These are phyloP conservation scores for Drosophila arawakana DNA, from an alignment of 1,140 invertebrate genomes.

Conservation along the genomic window DNA sequence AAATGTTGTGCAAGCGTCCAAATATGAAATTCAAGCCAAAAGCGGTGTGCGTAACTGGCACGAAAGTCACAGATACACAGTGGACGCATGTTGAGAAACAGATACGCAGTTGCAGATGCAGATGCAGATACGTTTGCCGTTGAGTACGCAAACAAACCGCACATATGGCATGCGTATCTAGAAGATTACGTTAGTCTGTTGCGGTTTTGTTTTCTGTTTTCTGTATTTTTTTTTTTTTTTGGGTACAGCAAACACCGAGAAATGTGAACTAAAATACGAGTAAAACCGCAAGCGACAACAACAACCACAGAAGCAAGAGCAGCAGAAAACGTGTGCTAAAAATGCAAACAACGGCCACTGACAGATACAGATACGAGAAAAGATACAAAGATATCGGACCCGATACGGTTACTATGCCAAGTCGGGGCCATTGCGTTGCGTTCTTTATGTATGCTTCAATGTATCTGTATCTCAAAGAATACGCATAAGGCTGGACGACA, in stretches of 20 bases:
- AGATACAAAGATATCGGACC: conserved; percentile 62
- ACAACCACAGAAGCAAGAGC: conserved; percentile 22
- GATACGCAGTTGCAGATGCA: conserved; percentile 45
- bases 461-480: conserved; percentile 64
- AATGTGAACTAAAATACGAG: conserved; percentile 62
- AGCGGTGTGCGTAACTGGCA: conserved; percentile 32
- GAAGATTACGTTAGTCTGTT: conserved; percentile 76
- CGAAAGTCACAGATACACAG: conserved; percentile 54
- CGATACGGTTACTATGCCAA: conserved; percentile 61
- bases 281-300: conserved; percentile 50
- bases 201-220: conserved; percentile 50
- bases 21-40: conserved; percentile 35
- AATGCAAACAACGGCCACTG: conserved; percentile 69
- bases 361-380: conserved; percentile 47
- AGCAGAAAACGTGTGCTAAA: conserved; percentile 69
- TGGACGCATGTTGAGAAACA: conserved; percentile 46
- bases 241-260: conserved; percentile 30
- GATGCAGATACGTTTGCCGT: conserved; percentile 21
- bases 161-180: conserved; percentile 65
- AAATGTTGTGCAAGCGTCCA: conserved; percentile 21
- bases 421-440: conserved; percentile 26
- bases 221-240: conserved; percentile 7
- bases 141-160: conserved; percentile 17
- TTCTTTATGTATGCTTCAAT: conserved; percentile 22
- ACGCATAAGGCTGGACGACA: conserved; percentile 71